A percentile compares a stretch with the other conserved stretches of the same genome.
Evolutionary conservation across 2,113 vertebrate genomes (phyloP).

Genomic region (Paraplagusia blochii): DNA sequence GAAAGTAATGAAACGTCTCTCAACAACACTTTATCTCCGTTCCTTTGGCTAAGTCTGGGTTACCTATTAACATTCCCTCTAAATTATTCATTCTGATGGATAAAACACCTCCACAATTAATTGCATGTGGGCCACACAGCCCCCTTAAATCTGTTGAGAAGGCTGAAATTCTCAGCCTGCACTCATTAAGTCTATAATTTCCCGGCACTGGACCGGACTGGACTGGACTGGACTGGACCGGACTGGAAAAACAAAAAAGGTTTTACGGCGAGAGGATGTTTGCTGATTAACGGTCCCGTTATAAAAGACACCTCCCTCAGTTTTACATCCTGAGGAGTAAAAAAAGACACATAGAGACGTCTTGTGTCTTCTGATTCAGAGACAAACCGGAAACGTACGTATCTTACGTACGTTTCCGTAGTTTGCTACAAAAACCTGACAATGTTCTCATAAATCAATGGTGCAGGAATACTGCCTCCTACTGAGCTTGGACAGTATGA

Average conservation of each 20-base stretch:
- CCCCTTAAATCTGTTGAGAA: constrained; percentile 60
- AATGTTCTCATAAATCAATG: no score
- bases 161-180: constrained; percentile 56
- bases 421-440: constrained; percentile 56
- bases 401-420: constrained; percentile 70
- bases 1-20: constrained; percentile 71
- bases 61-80: constrained; percentile 78
- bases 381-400: constrained; percentile 67
- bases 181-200: constrained; percentile 57
- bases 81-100: constrained; percentile 83
- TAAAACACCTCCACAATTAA: constrained; percentile 82
- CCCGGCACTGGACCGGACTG: constrained; percentile 25
- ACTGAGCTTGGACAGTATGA: no score
- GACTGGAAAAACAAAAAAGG: constrained; percentile 41
- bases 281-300: constrained; percentile 33
- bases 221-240: constrained; percentile 26
- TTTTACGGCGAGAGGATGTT: constrained; percentile 11
- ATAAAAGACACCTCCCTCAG: constrained; percentile 28
- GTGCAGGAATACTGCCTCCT: no score
- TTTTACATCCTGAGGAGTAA: constrained; percentile 29
- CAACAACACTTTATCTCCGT: constrained; percentile 72
- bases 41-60: constrained; percentile 69
- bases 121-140: constrained; percentile 65
- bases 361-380: constrained; percentile 75
- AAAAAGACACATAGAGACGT: constrained; percentile 36